Conservation (phyloP, 2,113 vertebrate species). For the Galemys pyrenaicus region DNA sequence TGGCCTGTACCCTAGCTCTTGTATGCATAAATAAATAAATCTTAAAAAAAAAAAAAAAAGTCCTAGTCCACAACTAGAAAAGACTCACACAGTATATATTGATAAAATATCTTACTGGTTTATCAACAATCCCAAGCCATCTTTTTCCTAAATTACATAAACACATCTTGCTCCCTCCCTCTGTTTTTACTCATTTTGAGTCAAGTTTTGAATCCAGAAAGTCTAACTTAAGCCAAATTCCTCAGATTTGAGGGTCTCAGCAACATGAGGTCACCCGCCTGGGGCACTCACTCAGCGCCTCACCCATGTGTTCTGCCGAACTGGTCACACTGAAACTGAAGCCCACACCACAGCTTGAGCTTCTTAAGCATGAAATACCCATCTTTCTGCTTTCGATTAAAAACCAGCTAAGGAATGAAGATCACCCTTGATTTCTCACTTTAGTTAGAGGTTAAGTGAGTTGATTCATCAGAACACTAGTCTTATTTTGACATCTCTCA, state of each 20-base stretch:
- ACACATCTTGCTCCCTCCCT: not conserved
- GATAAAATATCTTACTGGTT: not conserved
- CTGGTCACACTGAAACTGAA: not conserved
- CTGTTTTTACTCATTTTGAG: not conserved
- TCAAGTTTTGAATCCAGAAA: slow-evolving; percentile 1
- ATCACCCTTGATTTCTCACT: not conserved
- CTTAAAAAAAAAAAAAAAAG: not conserved
- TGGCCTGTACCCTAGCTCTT: too few relatives aligned
- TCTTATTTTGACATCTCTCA: not conserved
- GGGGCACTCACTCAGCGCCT: not conserved
- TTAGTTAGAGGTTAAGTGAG: not conserved
- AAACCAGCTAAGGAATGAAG: not conserved
- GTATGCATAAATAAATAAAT: too few relatives aligned
- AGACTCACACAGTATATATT: not conserved
- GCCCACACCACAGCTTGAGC: not conserved
- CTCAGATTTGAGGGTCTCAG: not conserved
- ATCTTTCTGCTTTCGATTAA: not conserved
- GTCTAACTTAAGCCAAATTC: not conserved
- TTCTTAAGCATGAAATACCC: not conserved
- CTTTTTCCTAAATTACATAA: not conserved
- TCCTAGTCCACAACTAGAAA: not conserved
- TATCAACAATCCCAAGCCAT: not conserved
- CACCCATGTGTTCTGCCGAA: not conserved
- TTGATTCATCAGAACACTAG: not conserved
- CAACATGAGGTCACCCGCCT: not conserved